These are phyloP conservation scores for Antechinus stuartii DNA, from an alignment of 2,113 vertebrate genomes.

Conservation along the genomic window DNA sequence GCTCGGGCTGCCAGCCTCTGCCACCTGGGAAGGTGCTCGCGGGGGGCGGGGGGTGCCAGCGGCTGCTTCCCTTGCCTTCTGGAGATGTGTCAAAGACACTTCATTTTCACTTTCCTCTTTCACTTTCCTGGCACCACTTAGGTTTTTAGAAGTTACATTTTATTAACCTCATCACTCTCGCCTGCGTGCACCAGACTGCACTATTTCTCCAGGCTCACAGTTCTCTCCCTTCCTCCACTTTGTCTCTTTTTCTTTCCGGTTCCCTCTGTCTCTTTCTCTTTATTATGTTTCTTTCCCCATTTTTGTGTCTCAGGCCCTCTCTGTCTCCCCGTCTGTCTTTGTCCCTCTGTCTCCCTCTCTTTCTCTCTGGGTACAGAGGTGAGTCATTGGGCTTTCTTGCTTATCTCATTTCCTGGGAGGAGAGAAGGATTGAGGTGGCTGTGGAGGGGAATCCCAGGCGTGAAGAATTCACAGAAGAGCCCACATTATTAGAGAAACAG, in stretches of 20 bases:
- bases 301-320: not conserved
- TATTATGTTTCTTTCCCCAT: not conserved
- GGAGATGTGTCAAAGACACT: slow-evolving; percentile 8
- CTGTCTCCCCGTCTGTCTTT: not conserved
- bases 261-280: not conserved
- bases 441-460: slow-evolving; percentile 60
- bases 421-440: slow-evolving; percentile 49
- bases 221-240: not conserved
- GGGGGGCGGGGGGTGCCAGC: not conserved
- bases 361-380: slow-evolving; percentile 1
- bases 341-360: not conserved
- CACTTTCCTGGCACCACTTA: not conserved
- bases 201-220: slow-evolving; percentile 57
- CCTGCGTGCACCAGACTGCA: slow-evolving; percentile 62
- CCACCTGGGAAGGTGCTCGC: not conserved
- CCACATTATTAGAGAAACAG: not conserved
- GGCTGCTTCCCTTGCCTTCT: not conserved
- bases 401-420: slow-evolving; percentile 76
- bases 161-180: slow-evolving; percentile 34
- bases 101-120: slow-evolving; percentile 54
- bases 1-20: not conserved
- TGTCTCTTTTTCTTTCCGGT: too few relatives aligned
- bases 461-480: slow-evolving; percentile 58
- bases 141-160: slow-evolving; percentile 8
- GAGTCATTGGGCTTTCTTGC: slow-evolving; percentile 78